These are phyloP conservation scores for Chunga burmeisteri DNA, from an alignment of 2,113 vertebrate genomes.

Conservation along the genomic window DNA sequence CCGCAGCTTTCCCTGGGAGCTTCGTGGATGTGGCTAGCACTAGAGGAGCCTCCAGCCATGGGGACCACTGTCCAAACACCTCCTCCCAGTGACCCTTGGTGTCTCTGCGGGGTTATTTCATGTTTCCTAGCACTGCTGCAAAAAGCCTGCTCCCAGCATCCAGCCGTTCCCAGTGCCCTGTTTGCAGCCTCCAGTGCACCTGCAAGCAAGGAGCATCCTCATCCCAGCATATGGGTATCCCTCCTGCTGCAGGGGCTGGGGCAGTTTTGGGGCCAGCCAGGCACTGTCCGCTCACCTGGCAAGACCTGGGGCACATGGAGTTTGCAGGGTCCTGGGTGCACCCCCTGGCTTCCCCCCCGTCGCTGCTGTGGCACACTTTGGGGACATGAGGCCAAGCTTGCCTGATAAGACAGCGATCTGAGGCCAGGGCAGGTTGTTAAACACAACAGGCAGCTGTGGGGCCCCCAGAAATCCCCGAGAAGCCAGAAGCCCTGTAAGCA, in stretches of 20 bases:
- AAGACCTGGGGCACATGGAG: rapidly evolving
- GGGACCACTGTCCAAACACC: background rate
- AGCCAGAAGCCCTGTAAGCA: background rate
- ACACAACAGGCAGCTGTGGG: background rate
- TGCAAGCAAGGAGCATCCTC: background rate
- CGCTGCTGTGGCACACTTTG: rapidly evolving
- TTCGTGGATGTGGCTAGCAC: background rate
- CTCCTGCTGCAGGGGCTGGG: background rate
- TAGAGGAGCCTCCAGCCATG: background rate
- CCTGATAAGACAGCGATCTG: background rate
- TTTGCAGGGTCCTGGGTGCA: background rate
- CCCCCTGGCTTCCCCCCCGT: rapidly evolving
- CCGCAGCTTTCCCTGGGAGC: background rate
- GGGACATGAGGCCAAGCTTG: background rate
- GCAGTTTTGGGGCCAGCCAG: rapidly evolving
- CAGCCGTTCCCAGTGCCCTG: background rate
- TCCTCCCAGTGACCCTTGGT: background rate
- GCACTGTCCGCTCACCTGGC: background rate
- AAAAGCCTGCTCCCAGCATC: background rate
- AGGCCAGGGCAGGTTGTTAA: background rate
- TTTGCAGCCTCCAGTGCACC: background rate
- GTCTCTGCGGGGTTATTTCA: background rate
- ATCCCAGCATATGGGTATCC: background rate
- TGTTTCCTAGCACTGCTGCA: background rate
- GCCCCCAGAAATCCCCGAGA: rapidly evolving